Evolutionary conservation across 2,888 invertebrate species (phyloP).

Genomic region (Heliconius cydno): DNA sequence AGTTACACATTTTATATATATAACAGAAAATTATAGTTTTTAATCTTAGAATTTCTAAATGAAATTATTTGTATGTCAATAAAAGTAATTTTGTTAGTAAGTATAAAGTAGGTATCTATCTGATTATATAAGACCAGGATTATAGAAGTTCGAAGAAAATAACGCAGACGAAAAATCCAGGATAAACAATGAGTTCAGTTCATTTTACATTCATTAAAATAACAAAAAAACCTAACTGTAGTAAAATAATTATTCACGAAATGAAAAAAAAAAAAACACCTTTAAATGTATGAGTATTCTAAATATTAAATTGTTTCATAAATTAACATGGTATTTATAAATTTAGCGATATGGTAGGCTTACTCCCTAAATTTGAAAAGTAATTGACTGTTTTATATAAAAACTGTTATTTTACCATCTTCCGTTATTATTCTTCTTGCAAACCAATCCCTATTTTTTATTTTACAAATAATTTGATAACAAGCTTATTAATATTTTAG

Average conservation of each 20-base stretch:
- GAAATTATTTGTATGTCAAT: neutral
- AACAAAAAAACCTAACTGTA: too few relatives aligned
- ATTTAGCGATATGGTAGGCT: conserved; percentile 8
- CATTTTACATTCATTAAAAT: too few relatives aligned
- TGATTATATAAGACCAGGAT: neutral
- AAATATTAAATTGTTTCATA: neutral
- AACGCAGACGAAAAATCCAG: neutral
- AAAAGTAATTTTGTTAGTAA: neutral
- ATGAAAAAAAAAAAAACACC: neutral
- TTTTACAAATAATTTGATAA: too few relatives aligned
- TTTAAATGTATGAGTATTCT: neutral
- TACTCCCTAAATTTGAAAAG: conserved; percentile 6
- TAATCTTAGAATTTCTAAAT: neutral
- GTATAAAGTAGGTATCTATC: neutral
- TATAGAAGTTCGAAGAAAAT: neutral
- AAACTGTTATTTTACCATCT: neutral
- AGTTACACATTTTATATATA: too few relatives aligned
- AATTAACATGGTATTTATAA: neutral
- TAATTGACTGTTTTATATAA: neutral
- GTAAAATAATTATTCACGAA: neutral
- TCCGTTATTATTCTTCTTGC: neutral
- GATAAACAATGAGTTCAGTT: too few relatives aligned
- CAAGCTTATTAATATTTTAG: too few relatives aligned
- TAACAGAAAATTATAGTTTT: neutral
- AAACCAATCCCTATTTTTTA: neutral